Evolutionary conservation across 2,797 vertebrate species (phyloP), one percentile per base, ranked within the genome.

Genomic region (Lycodopsis pacificus): DNA sequence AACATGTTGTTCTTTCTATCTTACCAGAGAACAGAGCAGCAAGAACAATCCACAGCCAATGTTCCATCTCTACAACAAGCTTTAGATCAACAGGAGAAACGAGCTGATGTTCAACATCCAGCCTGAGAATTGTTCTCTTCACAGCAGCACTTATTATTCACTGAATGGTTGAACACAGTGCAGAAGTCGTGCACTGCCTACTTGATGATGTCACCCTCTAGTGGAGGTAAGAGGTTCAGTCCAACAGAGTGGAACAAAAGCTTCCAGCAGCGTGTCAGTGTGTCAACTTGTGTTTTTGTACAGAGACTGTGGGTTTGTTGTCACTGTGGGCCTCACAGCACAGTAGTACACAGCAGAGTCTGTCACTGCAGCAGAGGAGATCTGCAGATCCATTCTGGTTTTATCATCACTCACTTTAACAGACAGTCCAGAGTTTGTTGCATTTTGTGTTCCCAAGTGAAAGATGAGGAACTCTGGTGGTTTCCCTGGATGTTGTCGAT

Each of bases 401-500:
- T 58, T 10, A 32, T 32, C 32, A 32, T 32, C 32, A 32, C 32
- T 32, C 32, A 32, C 32, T 32, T 32, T 32, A 32, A 32, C 32
- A 32, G 32, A 32, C 56, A 58, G 30, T 20, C 8, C 27, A 54
- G 22, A 1, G 22, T 27, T 7, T 0, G 51, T 32, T 32, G 32
- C 32, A 32, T 32, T 32, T 32, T 32, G 32, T 32, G 32, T 32
- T 32, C 32, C 32, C 32, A 32, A 32, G 32, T 32, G 32, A 32
- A 32, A 42, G 22, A 65, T 46, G 9, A 85, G 27, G 62, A 77
- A 71, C 62, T 81, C 0, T 65, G 80, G 77, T 36, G 71, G 62
- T 79, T 85, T 62, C 73, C 83, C 80, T 65, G 75, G 68, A 74
- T 79, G 19, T 76, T 79, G 69, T 54, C 46, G 68, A 79, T 86